Evolutionary conservation across 2,113 vertebrate species (phyloP), one percentile per base, ranked within the genome.

Genomic region (Perca flavescens): DNA sequence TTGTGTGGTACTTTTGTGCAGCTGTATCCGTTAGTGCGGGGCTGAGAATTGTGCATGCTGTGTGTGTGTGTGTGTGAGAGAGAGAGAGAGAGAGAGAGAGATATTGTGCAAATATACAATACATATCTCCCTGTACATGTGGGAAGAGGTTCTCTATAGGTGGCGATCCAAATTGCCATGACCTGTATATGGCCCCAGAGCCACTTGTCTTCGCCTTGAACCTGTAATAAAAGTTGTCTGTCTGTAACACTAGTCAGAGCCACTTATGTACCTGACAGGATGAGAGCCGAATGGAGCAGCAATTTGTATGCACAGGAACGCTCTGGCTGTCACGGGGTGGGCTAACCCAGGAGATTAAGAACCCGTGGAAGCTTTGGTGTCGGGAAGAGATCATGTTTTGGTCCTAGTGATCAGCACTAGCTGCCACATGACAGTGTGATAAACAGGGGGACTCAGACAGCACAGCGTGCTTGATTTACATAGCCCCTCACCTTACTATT

Each of bases 331-430:
- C 91, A 87, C 31, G 4, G 69, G 83, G 68, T 85, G 88, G 87
- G 86, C 87, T 91, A 81, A 84, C 92, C 88, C 86, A 6, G 85
- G 89, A 91, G 91, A 92, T 93, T 87, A 93, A 92, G 89, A 88
- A 87, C 89, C 89, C 52, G 8, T 47, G 31, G 74, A 91, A 77
- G 85, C 88, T 88, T 80, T 72, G 57, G 87, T 84, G 83, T 83
- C 75, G 73, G 72, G 54, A 86, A 86, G 85, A 86, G 87, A 93
- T 92, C 93, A 87, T 91, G 87, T 93, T 92, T 92, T 87, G 87
- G 89, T 82, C 88, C 68, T 36, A 75, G 86, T 79, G 81, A 91
- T 91, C 86, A 89, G 87, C 85, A 62, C 74, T 79, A 50, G 85
- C 87, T 83, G 79, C 84, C 82, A 86, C 86, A 75, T 74, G 84